Evolutionary conservation across 2,113 vertebrate genomes (phyloP).

Genomic region (Sphyrna mokarran): DNA sequence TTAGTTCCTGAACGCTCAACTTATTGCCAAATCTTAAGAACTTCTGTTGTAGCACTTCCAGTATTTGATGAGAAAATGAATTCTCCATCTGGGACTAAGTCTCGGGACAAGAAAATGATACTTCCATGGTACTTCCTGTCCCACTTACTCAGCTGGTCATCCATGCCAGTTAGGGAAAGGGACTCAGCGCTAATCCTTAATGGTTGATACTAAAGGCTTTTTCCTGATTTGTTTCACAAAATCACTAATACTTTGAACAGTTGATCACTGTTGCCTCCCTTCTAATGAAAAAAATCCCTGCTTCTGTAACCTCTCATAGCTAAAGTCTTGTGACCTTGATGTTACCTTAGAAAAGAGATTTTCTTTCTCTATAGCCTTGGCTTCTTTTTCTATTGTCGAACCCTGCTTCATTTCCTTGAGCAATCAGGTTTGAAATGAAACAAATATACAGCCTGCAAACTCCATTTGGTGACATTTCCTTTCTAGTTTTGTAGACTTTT

Average conservation of each 20-base stretch:
- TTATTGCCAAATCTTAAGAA: not conserved
- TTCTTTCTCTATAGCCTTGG: not conserved
- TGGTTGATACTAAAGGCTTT: too few relatives aligned
- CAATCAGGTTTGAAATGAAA: not conserved
- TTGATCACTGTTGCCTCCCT: not conserved
- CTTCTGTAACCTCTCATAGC: not conserved
- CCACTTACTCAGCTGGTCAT: not conserved
- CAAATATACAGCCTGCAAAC: not conserved
- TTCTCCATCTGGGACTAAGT: too few relatives aligned
- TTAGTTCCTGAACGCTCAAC: not conserved
- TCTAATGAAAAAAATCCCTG: not conserved
- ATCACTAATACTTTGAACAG: not conserved
- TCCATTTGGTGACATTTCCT: not conserved
- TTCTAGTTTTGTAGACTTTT: not conserved
- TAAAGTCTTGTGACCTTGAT: not conserved
- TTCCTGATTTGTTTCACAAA: not conserved
- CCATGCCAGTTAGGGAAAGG: not conserved
- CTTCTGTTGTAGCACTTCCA: not conserved
- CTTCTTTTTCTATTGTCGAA: not conserved
- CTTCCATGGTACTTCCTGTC: not conserved
- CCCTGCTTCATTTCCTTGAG: not conserved
- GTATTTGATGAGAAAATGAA: not conserved
- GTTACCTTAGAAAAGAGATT: not conserved
- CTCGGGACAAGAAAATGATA: too few relatives aligned
- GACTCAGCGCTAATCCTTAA: not conserved